Percentiles rank a stretch among this genome's conserved stretches.
Conservation (phyloP, 92 coral and sea anemone species). For the Paramuricea clavata region DNA sequence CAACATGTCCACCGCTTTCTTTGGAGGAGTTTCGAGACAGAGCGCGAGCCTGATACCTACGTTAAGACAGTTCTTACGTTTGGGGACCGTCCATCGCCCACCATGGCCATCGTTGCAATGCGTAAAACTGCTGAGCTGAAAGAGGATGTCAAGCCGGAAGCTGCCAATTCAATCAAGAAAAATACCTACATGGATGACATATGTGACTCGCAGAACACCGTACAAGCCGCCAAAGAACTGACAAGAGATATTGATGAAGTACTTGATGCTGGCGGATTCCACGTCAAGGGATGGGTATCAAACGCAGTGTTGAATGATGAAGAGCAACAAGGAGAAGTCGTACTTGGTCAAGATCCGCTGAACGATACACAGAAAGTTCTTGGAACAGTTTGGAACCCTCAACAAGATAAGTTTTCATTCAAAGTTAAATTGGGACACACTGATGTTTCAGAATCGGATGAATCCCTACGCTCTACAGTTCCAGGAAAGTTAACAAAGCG, state of each 20-base stretch:
- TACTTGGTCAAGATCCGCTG: neutral
- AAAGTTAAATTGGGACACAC: constrained; percentile 17
- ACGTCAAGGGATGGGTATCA: constrained; percentile 66
- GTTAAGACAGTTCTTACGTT: neutral
- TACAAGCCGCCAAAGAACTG: constrained; percentile 54
- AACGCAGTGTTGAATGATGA: neutral
- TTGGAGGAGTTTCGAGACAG: constrained; percentile 46
- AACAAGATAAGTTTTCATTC: constrained; percentile 26
- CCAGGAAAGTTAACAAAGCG: constrained; percentile 37
- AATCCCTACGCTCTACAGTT: too few relatives aligned
- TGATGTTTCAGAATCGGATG: neutral
- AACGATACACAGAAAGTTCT: constrained; percentile 35
- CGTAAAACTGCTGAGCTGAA: constrained; percentile 68
- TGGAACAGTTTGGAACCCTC: constrained; percentile 34
- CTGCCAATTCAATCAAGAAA: constrained; percentile 67
- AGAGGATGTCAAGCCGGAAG: constrained; percentile 59
- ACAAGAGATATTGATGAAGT: constrained; percentile 61
- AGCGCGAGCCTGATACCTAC: constrained; percentile 60
- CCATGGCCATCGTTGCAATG: constrained; percentile 62
- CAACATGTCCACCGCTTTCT: constrained; percentile 60
- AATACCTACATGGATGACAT: constrained; percentile 75
- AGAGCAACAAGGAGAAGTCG: neutral
- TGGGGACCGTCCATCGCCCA: constrained; percentile 46
- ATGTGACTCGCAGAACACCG: constrained; percentile 63
- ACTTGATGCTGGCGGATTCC: constrained; percentile 70